Evolutionary conservation across 2,797 vertebrate genomes (phyloP), one percentile per base, ranked within the genome.

Genomic region (Psittacula echo): DNA sequence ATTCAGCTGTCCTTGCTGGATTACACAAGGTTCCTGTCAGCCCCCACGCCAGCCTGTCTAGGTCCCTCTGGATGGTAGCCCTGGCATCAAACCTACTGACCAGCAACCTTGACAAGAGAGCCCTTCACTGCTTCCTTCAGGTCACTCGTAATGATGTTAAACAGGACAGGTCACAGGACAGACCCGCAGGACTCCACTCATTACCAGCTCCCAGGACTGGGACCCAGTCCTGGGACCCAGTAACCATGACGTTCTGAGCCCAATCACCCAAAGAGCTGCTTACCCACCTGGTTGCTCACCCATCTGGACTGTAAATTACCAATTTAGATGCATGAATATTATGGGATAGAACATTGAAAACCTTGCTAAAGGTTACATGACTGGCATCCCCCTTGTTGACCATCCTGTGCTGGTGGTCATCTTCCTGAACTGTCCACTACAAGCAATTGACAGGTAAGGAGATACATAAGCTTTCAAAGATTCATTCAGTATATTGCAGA

Each of bases 181-280:
- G 41, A 30, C 24, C 47, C 16, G 26, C 42, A 45, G 26, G 0
- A 2, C 45, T 23, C 21, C 2, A 0, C 42, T 54, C 11, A 0
- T 3, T 21, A 21, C 15, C 66, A 64, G 51, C 66, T 50, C 58
- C 66, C 70, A 22, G 53, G 13, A 70, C 22, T 37, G 37, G 37
- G 34, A 34, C 34, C 34, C 34, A 34, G 34, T 34, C 34, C 34
- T 34, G 34, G 34, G 22, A 58, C n/a, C 37, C 29, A 10, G 13
- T 24, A 44, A 37, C 41, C 2, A 2, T 0, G 1, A 27, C 10
- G 4, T 29, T 26, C 34, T 42, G 32, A 86, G 39, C 42, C 26
- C 26, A 64, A 13, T 29, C 60, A 42, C 3, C 30, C 70, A 2
- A 60, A 77, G 4, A 23, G 24, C 18, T 79, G 15, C 48, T 79